A percentile compares a stretch with the other conserved stretches of the same genome.
Conservation (phyloP, 1,140 invertebrate species). For the Helicoverpa armigera region DNA sequence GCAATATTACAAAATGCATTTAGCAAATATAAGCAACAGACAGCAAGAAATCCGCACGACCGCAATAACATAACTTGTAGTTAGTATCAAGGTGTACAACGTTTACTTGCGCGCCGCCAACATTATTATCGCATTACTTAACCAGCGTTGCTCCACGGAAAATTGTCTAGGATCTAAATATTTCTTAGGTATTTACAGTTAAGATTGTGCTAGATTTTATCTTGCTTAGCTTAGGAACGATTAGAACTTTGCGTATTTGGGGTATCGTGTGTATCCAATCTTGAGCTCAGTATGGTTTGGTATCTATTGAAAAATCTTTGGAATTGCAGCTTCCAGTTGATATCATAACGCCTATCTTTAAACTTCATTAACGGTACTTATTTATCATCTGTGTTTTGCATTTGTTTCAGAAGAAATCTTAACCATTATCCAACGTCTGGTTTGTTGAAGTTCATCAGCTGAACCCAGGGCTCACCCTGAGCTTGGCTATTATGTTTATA, state of each 20-base stretch:
- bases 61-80: slow-evolving; percentile 61
- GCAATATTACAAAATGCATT: slow-evolving; percentile 18
- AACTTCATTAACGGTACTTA: too few species aligned
- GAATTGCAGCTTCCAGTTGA: background rate
- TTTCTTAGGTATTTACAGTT: slow-evolving; percentile 43
- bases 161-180: slow-evolving; percentile 51
- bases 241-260: background rate
- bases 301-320: background rate
- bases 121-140: slow-evolving; percentile 55
- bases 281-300: background rate
- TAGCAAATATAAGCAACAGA: slow-evolving; percentile 33
- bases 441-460: too few species aligned
- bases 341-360: too few species aligned
- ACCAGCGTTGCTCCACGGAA: slow-evolving; percentile 41
- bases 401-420: too few species aligned
- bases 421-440: too few species aligned
- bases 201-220: slow-evolving; percentile 42
- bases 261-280: slow-evolving; percentile 11
- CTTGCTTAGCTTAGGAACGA: background rate
- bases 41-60: slow-evolving; percentile 57
- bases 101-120: slow-evolving; percentile 65
- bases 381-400: too few species aligned
- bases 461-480: too few species aligned
- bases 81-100: slow-evolving; percentile 77
- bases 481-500: too few species aligned